Evolutionary conservation across 2,888 invertebrate species (phyloP), one percentile per base, ranked within the genome.

Genomic region (Auanema freiburgensis): DNA sequence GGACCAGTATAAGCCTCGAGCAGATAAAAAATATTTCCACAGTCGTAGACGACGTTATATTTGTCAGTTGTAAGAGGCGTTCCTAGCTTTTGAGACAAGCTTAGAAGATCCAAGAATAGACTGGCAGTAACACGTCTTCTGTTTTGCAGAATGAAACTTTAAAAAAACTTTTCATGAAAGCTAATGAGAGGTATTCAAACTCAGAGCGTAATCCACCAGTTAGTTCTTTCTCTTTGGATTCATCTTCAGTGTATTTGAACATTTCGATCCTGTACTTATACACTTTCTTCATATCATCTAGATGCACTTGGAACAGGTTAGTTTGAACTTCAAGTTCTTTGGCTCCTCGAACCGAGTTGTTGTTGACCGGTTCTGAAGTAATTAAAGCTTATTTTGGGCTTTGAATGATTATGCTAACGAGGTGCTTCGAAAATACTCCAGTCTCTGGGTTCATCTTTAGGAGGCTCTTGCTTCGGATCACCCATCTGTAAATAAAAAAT

Each of bases 231-330:
- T 60, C 54, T 21, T 53, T 53, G 6, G n/a, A n/a, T 5, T 33
- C 33, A 12, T 54, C 44, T 14, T 14, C 33, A 5, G 43, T 24
- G 40, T 10, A 11, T 33, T 23, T 42, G 46, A 54, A 5, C 12
- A 60, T 23, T 24, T 60, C 60, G 44, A 60, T 46, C 16, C 60
- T 43, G 24, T 60, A 60, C 18, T 60, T 60, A 25, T 52, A 51
- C 21, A 59, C 46, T 2, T 33, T 51, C 21, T 46, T 18, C 5
- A 18, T 25, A 11, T 50, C 50, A 5, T 57, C 49, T 8, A 57
- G 1, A 2, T n/a, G 23, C 21, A 57, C 50, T 21, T 46, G 49
- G 33, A 57, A 57, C 8, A 57, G 57, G 24, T 57, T 57, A 3
- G 57, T 40, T 4, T 23, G 4, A 11, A 40, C 41, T 12, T 43